A percentile compares a stretch with the other conserved stretches of the same genome.
phyloP scores from a whole-genome alignment of 2,113 vertebrate species.

The Alces alces region DNA sequence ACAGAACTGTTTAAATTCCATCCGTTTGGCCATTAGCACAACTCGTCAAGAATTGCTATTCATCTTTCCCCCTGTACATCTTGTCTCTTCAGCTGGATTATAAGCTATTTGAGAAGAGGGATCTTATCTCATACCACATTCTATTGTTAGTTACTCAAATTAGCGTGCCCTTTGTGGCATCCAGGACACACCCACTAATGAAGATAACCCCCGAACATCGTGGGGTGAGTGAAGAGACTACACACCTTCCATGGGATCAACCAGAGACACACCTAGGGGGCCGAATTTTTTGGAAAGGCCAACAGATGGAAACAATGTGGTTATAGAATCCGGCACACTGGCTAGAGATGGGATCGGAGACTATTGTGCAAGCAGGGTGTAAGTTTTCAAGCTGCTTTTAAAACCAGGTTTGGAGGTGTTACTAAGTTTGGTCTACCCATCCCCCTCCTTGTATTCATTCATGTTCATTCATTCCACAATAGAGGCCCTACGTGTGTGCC shows the following conservation, averaged over 20 bases:
- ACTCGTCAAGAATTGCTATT: not conserved
- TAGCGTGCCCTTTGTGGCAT: not conserved
- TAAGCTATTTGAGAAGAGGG: conserved; percentile 13
- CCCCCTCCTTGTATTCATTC: not conserved
- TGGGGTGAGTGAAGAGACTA: not conserved
- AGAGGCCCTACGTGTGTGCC: not conserved
- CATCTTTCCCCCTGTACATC: not conserved
- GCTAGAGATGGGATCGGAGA: not conserved
- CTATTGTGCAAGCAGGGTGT: not conserved
- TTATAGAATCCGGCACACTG: not conserved
- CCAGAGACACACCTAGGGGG: not conserved
- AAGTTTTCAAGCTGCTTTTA: not conserved
- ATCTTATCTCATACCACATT: not conserved
- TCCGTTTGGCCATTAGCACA: not conserved
- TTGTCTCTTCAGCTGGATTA: conserved; percentile 13
- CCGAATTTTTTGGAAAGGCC: not conserved
- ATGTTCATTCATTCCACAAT: not conserved
- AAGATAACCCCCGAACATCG: too few species aligned
- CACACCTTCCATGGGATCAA: not conserved
- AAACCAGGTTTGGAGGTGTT: not conserved
- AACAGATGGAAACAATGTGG: not conserved
- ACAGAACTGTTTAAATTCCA: not conserved
- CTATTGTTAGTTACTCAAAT: not conserved
- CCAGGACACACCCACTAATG: not conserved
- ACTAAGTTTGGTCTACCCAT: not conserved